Conservation (phyloP, 2,797 vertebrate species). For the Apogon hyalosoma region DNA sequence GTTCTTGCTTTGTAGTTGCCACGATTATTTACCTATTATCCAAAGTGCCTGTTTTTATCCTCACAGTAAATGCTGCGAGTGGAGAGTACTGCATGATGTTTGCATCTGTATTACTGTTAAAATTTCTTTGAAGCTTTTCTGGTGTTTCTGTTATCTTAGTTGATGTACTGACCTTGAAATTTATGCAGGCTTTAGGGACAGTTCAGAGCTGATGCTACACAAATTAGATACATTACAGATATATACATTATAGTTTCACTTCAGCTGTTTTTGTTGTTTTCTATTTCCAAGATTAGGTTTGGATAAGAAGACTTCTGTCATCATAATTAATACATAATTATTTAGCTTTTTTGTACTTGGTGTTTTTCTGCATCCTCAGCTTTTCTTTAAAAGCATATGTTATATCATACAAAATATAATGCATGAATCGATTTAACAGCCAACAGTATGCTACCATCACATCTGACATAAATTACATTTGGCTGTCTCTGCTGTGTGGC, state of each 20-base stretch:
- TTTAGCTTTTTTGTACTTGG: constrained; percentile 1
- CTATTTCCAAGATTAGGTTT: neutral
- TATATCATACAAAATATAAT: neutral
- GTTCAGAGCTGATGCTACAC: constrained; percentile 10
- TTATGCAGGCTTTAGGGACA: neutral
- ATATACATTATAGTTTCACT: neutral
- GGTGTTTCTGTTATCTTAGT: constrained; percentile 22
- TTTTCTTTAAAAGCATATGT: neutral
- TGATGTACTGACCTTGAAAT: constrained; percentile 52
- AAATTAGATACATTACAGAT: neutral
- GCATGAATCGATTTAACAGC: neutral
- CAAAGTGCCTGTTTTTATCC: constrained; percentile 28
- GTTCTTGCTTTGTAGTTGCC: constrained; percentile 23
- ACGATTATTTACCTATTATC: constrained; percentile 46
- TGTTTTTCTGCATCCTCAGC: neutral
- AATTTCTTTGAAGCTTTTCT: constrained; percentile 22
- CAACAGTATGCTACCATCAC: neutral
- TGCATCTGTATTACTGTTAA: constrained; percentile 17
- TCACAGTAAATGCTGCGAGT: constrained; percentile 10
- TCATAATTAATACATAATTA: constrained; percentile 16
- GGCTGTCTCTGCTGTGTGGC: neutral
- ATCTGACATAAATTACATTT: constrained; percentile 1
- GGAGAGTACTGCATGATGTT: neutral
- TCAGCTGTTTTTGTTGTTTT: neutral
- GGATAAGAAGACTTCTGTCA: constrained; percentile 2